Percentiles rank a stretch among this genome's conserved stretches.
These are phyloP conservation scores for Oscheius sp. DNA, from an alignment of 2,888 invertebrate species.

Conservation along the genomic window DNA sequence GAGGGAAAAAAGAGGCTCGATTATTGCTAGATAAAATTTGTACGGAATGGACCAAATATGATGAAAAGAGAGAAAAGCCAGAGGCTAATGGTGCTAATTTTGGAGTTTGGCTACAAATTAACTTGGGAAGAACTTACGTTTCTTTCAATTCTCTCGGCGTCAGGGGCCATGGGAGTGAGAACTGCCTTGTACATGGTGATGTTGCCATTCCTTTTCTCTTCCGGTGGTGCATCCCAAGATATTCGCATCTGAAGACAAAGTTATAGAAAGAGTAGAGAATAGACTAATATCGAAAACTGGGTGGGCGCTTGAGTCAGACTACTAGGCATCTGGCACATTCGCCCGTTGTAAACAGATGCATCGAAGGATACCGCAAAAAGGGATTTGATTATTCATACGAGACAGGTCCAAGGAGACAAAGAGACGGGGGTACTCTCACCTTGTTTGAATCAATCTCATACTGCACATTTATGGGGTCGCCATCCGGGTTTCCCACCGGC, in stretches of 20 bases:
- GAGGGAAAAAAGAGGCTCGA: neutral
- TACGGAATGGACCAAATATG: neutral
- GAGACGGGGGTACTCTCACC: conserved; percentile 44
- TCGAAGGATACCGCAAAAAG: conserved; percentile 16
- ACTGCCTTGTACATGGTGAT: conserved; percentile 87
- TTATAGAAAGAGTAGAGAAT: conserved; percentile 2
- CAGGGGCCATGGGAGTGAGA: conserved; percentile 65
- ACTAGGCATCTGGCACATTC: conserved; percentile 30
- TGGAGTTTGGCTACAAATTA: neutral
- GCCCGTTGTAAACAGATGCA: conserved; percentile 33
- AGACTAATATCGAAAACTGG: neutral
- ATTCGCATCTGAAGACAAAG: conserved; percentile 71
- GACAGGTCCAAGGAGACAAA: conserved; percentile 7
- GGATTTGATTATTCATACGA: conserved; percentile 20
- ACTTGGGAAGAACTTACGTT: conserved; percentile 17
- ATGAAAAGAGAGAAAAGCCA: neutral
- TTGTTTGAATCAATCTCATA: conserved; percentile 68
- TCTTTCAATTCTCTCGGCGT: conserved; percentile 38
- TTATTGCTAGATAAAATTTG: neutral
- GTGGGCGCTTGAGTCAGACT: conserved; percentile 10
- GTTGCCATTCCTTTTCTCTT: conserved; percentile 91
- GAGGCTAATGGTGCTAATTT: conserved; percentile 2
- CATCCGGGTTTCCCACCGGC: conserved; percentile 83
- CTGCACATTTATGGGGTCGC: conserved; percentile 68
- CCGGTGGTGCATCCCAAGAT: conserved; percentile 79